These are phyloP conservation scores for Acanthosepion lycidas DNA, from an alignment of 2,888 invertebrate species.

Conservation along the genomic window DNA sequence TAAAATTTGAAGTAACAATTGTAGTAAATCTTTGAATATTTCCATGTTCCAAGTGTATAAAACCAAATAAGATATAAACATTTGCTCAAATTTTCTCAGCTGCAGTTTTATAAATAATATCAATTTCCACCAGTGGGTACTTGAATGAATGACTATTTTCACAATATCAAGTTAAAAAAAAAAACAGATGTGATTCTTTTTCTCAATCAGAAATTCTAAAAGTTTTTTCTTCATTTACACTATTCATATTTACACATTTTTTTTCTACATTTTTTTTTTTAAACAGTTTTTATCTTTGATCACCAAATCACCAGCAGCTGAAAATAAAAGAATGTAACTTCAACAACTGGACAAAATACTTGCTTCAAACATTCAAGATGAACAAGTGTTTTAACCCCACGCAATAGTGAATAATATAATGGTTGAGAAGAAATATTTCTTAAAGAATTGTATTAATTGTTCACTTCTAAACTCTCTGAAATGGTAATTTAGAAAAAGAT, in stretches of 20 bases:
- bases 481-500: no score
- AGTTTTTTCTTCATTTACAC: neutral
- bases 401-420: no score
- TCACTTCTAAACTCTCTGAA: neutral
- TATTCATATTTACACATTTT: no score
- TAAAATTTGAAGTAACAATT: neutral
- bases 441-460: neutral
- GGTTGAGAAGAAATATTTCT: no score
- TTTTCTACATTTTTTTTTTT: neutral
- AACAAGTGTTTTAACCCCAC: no score
- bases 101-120: neutral
- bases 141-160: neutral
- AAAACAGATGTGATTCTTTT: neutral
- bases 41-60: neutral
- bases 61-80: neutral
- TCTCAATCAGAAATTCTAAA: neutral
- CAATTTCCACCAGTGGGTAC: neutral
- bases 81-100: neutral
- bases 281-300: neutral
- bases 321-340: neutral
- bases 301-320: neutral
- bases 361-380: no score
- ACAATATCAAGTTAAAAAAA: neutral
- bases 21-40: neutral
- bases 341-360: neutral